These are phyloP conservation scores for Trichomycterus rosablanca DNA, from an alignment of 2,113 vertebrate genomes.

Conservation along the genomic window DNA sequence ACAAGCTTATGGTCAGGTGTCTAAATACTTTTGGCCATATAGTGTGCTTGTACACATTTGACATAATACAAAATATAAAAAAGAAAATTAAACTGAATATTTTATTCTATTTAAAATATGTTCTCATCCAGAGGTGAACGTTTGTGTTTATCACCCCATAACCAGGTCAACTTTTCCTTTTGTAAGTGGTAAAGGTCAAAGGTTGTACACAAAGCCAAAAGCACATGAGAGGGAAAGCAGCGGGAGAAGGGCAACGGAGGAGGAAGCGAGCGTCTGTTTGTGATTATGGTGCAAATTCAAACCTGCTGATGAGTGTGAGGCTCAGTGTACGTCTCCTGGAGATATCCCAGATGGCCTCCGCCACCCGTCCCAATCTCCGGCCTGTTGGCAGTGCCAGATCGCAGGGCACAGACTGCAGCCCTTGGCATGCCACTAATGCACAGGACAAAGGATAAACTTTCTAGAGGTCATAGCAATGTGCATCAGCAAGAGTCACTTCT, in stretches of 20 bases:
- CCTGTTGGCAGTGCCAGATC: constrained; percentile 57
- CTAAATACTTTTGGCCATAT: too few relatives aligned
- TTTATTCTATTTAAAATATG: too few relatives aligned
- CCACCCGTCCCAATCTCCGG: constrained; percentile 56
- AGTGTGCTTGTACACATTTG: too few relatives aligned
- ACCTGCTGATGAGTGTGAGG: constrained; percentile 51
- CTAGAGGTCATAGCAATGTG: constrained; percentile 62
- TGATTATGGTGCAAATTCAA: constrained; percentile 52
- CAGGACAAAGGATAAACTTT: constrained; percentile 63
- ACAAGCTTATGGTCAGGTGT: too few relatives aligned
- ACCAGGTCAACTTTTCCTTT: constrained; percentile 42
- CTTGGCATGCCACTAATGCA: constrained; percentile 58
- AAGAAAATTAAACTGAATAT: too few relatives aligned
- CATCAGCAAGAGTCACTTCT: constrained; percentile 51
- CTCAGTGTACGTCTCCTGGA: constrained; percentile 62
- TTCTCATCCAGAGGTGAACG: too few relatives aligned
- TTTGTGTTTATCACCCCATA: constrained; percentile 15
- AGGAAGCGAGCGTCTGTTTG: constrained; percentile 48
- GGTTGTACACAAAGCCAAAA: constrained; percentile 43
- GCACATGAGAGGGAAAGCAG: constrained; percentile 28
- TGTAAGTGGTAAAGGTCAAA: constrained; percentile 43
- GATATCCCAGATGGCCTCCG: constrained; percentile 71
- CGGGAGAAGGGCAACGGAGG: constrained; percentile 37
- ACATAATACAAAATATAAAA: too few relatives aligned
- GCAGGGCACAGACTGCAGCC: constrained; percentile 57